phyloP scores from a whole-genome alignment of 2,113 vertebrate genomes.

The Syngnathus typhle region DNA sequence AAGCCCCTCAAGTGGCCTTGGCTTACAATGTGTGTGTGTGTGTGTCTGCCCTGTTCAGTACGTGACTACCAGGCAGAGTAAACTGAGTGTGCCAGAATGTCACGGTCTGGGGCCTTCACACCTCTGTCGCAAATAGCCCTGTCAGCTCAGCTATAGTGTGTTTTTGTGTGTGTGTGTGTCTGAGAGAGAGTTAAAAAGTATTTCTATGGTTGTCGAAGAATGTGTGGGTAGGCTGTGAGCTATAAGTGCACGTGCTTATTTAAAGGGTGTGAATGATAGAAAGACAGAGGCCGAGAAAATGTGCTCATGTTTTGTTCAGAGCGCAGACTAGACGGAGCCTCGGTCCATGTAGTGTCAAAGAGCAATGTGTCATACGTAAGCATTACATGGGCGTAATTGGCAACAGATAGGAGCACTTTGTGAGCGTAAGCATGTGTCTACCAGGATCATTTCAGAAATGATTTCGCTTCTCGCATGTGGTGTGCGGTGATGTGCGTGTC shows the following conservation, averaged over 20 bases:
- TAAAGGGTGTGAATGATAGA: conserved; percentile 24
- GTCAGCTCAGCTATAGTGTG: conserved; percentile 40
- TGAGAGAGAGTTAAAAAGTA: conserved; percentile 20
- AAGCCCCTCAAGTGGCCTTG: conserved; percentile 53
- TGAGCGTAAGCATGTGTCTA: conserved; percentile 6
- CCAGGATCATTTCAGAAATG: background rate
- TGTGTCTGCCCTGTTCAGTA: conserved; percentile 40
- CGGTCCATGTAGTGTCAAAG: conserved; percentile 20
- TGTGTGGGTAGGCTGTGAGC: conserved; percentile 20
- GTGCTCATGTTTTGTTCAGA: conserved; percentile 21
- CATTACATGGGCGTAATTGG: conserved; percentile 24
- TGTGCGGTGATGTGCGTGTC: background rate
- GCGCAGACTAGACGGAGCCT: conserved; percentile 20
- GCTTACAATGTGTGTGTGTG: conserved; percentile 29
- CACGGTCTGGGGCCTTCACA: conserved; percentile 55
- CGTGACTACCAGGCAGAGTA: conserved; percentile 49
- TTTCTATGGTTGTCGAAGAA: conserved; percentile 45
- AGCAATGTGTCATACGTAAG: conserved; percentile 24
- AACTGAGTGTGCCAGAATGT: conserved; percentile 62
- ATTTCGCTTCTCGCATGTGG: background rate
- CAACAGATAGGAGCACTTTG: conserved; percentile 14
- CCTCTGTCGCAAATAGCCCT: conserved; percentile 60
- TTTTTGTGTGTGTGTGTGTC: conserved; percentile 9
- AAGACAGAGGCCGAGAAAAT: conserved; percentile 7
- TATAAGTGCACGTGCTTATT: conserved; percentile 23